Evolutionary conservation across 2,888 invertebrate species (phyloP).

Genomic region (Busseola fusca): DNA sequence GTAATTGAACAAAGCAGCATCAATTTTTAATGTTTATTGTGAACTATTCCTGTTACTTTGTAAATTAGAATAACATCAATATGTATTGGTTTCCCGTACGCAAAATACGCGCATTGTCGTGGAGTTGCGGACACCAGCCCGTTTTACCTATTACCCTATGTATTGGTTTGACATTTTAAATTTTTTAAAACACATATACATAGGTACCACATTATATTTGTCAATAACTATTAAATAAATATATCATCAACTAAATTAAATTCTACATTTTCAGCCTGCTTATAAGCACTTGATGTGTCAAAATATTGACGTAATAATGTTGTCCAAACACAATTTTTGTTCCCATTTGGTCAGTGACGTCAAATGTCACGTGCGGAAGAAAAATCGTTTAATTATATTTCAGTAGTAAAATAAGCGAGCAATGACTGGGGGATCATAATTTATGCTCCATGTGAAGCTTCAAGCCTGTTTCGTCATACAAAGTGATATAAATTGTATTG

Average conservation of each 20-base stretch:
- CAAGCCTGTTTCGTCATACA: conserved; percentile 57
- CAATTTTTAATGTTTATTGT: neutral
- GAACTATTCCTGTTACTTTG: conserved; percentile 3
- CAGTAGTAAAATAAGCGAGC: conserved; percentile 23
- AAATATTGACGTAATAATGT: conserved; percentile 22
- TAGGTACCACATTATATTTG: neutral
- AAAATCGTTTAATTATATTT: conserved; percentile 17
- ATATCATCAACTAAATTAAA: neutral
- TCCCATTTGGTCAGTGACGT: conserved; percentile 23
- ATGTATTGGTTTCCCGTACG: neutral
- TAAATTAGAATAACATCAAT: neutral
- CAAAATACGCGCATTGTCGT: no score
- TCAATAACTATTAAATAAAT: neutral
- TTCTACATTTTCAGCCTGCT: conserved; percentile 5
- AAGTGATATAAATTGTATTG: conserved; percentile 40
- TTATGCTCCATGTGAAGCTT: conserved; percentile 59
- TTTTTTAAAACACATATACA: neutral
- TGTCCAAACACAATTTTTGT: neutral
- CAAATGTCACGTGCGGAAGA: conserved; percentile 1
- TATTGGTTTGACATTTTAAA: conserved; percentile 10
- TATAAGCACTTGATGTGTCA: conserved; percentile 32
- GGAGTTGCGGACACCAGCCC: no score
- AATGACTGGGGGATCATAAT: conserved; percentile 65
- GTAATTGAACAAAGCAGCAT: neutral
- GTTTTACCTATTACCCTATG: no score